Conservation (phyloP, 2,113 vertebrate genomes). For the Lagenorhynchus albirostris region DNA sequence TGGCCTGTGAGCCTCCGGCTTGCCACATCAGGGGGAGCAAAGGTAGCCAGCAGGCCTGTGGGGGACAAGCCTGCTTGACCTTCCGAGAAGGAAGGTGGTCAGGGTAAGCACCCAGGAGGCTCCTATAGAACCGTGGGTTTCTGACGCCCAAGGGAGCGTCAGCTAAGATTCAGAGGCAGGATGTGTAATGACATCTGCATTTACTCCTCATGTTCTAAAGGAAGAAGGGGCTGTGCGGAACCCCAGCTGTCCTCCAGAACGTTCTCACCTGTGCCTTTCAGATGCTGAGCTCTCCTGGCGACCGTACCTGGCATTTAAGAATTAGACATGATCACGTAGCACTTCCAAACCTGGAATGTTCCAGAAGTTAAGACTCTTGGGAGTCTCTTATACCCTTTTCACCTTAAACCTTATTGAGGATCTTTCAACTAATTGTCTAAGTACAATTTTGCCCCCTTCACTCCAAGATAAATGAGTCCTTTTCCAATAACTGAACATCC, state of each 20-base stretch:
- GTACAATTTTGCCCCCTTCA: neutral
- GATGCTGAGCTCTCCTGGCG: neutral
- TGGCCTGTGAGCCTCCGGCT: neutral
- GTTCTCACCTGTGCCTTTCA: neutral
- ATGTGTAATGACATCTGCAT: neutral
- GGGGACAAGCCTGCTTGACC: neutral
- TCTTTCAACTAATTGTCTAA: neutral
- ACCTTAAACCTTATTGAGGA: neutral
- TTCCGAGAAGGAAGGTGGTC: neutral
- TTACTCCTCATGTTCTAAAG: neutral
- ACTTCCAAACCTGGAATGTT: neutral
- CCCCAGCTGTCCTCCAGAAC: neutral
- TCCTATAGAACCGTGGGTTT: neutral
- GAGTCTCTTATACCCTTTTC: neutral
- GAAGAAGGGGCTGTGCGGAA: too few species aligned
- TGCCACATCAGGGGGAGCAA: neutral
- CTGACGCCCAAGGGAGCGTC: neutral
- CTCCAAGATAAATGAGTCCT: neutral
- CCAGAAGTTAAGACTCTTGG: neutral
- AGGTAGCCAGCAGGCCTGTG: neutral
- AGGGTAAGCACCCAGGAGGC: neutral
- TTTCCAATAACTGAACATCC: neutral
- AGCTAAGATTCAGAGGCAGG: neutral
- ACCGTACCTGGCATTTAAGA: neutral
- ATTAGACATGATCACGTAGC: neutral